Evolutionary conservation across 2,888 invertebrate species (phyloP).

Genomic region (Neoitamus cyanurus): DNA sequence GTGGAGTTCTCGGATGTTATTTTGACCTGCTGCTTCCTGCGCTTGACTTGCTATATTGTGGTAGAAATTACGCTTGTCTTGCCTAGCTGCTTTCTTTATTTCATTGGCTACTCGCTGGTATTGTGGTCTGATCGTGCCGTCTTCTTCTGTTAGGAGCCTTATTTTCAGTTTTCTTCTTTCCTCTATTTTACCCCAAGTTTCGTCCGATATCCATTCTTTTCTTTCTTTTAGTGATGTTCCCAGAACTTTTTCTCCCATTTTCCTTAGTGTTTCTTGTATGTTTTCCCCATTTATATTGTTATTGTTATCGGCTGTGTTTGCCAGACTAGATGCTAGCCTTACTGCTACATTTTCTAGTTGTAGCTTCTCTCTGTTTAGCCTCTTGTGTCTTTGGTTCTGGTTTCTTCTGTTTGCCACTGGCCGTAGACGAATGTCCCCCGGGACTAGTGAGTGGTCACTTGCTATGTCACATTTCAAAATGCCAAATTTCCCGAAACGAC

Average conservation of each 20-base stretch:
- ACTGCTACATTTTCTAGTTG: background rate
- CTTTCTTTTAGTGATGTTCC: too few species aligned
- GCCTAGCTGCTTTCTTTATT: background rate
- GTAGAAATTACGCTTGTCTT: background rate
- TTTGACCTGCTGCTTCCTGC: too few species aligned
- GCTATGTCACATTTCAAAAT: too few species aligned
- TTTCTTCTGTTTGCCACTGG: background rate
- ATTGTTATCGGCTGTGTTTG: background rate
- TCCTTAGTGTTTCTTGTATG: too few species aligned
- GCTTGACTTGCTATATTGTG: background rate
- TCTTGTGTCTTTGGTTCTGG: background rate
- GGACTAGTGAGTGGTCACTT: background rate
- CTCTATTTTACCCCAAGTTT: background rate
- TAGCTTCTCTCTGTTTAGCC: background rate
- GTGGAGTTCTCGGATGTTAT: background rate
- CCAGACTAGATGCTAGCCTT: background rate
- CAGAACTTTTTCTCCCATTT: too few species aligned
- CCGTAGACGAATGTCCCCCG: background rate
- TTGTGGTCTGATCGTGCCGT: background rate
- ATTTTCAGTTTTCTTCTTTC: background rate
- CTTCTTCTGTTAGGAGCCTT: background rate
- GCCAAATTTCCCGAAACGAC: too few species aligned
- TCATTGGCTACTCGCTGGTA: background rate
- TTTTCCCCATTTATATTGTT: too few species aligned
- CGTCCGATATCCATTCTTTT: background rate